Conservation (phyloP, 2,797 vertebrate genomes). For the Anisognathus igniventris region DNA sequence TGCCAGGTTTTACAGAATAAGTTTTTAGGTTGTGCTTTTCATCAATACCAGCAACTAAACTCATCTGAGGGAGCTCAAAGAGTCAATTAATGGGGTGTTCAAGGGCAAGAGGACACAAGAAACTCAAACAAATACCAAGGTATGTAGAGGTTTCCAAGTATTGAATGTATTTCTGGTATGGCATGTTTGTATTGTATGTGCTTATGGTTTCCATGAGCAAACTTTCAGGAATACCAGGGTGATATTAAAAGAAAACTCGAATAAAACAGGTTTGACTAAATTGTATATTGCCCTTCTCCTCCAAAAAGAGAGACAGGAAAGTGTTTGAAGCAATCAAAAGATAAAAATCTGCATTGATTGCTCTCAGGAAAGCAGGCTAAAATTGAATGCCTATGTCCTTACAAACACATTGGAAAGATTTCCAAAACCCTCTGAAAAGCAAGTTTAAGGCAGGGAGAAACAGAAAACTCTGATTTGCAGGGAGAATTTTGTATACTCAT, state of each 20-base stretch:
- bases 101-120: not conserved
- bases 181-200: accelerated
- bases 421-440: not conserved
- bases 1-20: not conserved
- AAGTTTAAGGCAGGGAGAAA: not conserved
- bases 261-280: not conserved
- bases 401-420: not conserved
- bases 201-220: not conserved
- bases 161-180: accelerated
- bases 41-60: not conserved
- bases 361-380: not conserved
- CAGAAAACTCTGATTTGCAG: not conserved
- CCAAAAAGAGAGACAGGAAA: not conserved
- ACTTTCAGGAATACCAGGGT: not conserved
- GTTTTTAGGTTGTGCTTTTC: not conserved
- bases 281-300: not conserved
- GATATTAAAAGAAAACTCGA: not conserved
- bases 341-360: slow-evolving; percentile 41
- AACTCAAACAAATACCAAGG: not conserved
- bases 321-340: slow-evolving; percentile 42
- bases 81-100: not conserved
- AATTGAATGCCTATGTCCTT: not conserved
- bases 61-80: not conserved
- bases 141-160: not conserved
- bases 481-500: not conserved